These are phyloP conservation scores for Phrixothrix hirtus DNA, from an alignment of 2,888 invertebrate species.

Conservation along the genomic window DNA sequence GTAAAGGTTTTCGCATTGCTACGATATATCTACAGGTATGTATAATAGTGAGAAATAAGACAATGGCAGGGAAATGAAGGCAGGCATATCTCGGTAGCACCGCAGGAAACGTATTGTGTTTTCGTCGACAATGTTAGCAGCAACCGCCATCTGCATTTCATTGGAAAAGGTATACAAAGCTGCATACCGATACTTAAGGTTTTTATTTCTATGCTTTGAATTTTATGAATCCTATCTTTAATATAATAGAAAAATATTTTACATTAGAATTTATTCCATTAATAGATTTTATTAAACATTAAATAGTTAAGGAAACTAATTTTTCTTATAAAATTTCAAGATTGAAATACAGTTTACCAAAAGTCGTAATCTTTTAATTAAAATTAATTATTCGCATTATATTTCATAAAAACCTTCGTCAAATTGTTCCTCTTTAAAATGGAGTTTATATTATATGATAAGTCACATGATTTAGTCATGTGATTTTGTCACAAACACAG, in stretches of 20 bases:
- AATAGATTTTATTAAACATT: too few species aligned
- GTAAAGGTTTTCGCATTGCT: conserved; percentile 20
- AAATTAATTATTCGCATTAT: too few species aligned
- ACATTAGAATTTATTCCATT: conserved; percentile 11
- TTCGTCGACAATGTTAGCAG: conserved; percentile 40
- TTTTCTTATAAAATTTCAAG: too few species aligned
- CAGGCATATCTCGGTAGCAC: conserved; percentile 44
- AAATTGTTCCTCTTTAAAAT: too few species aligned
- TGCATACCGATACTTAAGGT: conserved; percentile 26
- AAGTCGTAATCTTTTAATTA: too few species aligned
- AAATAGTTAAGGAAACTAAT: too few species aligned
- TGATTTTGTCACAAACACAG: too few species aligned
- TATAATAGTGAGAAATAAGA: conserved; percentile 40
- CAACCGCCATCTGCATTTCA: conserved; percentile 45
- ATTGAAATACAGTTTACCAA: too few species aligned
- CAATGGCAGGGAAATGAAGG: conserved; percentile 53
- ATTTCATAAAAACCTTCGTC: too few species aligned
- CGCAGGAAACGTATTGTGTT: conserved; percentile 50
- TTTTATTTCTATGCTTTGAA: conserved; percentile 28
- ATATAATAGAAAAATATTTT: conserved; percentile 18
- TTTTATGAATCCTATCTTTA: conserved; percentile 22
- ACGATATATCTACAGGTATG: conserved; percentile 23
- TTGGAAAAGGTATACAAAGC: conserved; percentile 44
- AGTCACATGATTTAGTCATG: too few species aligned
- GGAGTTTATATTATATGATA: too few species aligned